Base-by-base conservation (phyloP, 2,797 vertebrate genomes). In the Parauchenoglanis ngamensis region DNA sequence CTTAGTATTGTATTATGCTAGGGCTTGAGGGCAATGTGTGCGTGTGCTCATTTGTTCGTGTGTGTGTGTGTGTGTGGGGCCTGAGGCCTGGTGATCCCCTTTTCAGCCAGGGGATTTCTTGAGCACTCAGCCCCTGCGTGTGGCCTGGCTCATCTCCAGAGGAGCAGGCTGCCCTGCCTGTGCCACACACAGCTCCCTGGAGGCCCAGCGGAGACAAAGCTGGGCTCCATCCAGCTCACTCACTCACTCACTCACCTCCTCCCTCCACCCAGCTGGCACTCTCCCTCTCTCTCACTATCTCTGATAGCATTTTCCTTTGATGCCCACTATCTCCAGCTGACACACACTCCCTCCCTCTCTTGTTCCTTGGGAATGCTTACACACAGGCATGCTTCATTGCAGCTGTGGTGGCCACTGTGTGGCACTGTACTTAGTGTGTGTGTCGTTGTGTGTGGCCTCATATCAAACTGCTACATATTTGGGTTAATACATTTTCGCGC, bases 191-290 rank as follows among this genome's bases (percentile, higher is more conserved):
- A 90, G 82, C 90, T 94, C 92, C 93, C 92, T 88, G 90, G 94
- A 94, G 94, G 91, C 86, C 83, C 85, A 19, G 57, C 28, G 61
- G 84, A 95, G 94, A 96, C 95, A 96, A 96, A 95, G 95, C 95
- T 96, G 95, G 95, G 93, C 90, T 89, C 23, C 65, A 65, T 87
- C 86, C 83, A 88, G 82, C 87, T 91, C 70, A 54, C 85, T 86
- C 87, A 88, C 85, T 86, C 87, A 88, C 86, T 80, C 87, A 77
- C 85, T 44, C 21, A 79, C 52, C 25, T 57, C 35, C 73, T 54
- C 63, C 44, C 54, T 85, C 12, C 82, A 4, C 76, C 61, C 84
- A n/a, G 52, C 40, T 87, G 49, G 65, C 83, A 49, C 67, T 73
- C 77, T 70, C 52, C 68, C 56, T 65, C 2, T 87, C 40, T 15